Evolutionary conservation across 2,888 invertebrate genomes (phyloP).

Genomic region (Callinectes sapidus): DNA sequence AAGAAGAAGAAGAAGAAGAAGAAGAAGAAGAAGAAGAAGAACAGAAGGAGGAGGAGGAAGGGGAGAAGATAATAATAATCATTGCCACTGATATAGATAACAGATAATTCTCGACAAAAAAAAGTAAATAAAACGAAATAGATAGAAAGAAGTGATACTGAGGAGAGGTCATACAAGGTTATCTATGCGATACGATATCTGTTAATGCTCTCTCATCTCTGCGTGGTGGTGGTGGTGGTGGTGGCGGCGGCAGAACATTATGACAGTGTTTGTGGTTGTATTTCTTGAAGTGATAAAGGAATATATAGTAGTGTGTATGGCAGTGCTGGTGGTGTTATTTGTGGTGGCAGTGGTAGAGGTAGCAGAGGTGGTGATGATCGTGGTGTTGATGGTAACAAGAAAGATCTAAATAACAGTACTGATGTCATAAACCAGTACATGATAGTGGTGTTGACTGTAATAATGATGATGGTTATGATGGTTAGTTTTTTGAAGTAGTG

Average conservation of each 20-base stretch:
- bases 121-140: background rate
- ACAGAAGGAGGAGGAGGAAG: background rate
- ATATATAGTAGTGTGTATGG: background rate
- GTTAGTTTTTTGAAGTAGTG: background rate
- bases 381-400: no score
- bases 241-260: background rate
- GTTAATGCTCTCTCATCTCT: background rate
- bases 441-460: no score
- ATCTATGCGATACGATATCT: background rate
- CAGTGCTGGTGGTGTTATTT: background rate
- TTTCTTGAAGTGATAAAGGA: no score
- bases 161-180: background rate
- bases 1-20: constrained; percentile 6
- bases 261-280: background rate
- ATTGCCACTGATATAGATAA: no score
- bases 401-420: no score
- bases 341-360: background rate
- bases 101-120: background rate
- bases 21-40: background rate
- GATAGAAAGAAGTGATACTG: background rate
- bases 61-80: no score
- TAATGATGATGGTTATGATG: no score
- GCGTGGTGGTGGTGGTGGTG: background rate
- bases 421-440: no score
- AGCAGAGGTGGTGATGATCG: no score